Evolutionary conservation across 2,113 vertebrate species (phyloP).

Genomic region (Nibea coibor): DNA sequence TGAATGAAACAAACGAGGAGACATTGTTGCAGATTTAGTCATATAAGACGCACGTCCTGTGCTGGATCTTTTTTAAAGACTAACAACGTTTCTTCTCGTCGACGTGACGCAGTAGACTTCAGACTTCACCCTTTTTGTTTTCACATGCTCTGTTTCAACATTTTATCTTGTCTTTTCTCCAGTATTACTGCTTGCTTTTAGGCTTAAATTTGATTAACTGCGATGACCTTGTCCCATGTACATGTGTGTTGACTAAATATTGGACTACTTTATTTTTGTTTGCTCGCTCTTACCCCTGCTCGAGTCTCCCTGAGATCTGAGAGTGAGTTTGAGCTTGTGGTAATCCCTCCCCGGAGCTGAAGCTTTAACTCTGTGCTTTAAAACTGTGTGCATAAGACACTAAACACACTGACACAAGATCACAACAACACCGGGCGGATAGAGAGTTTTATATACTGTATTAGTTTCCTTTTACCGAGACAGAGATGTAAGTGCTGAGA

Average conservation of each 20-base stretch:
- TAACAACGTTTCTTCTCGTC: neutral
- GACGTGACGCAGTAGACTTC: neutral
- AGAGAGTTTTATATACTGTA: constrained; percentile 38
- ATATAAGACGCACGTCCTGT: neutral
- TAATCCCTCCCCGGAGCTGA: constrained; percentile 62
- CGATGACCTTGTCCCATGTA: constrained; percentile 34
- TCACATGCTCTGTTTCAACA: constrained; percentile 3
- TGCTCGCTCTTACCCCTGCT: constrained; percentile 39
- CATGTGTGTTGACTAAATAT: constrained; percentile 46
- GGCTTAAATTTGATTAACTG: constrained; percentile 37
- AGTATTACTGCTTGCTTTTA: neutral
- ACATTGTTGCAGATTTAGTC: neutral
- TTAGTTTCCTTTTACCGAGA: constrained; percentile 29
- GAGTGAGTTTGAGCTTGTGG: constrained; percentile 43
- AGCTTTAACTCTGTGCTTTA: constrained; percentile 50
- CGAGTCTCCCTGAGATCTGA: constrained; percentile 48
- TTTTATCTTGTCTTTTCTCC: neutral
- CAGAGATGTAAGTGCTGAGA: constrained; percentile 21
- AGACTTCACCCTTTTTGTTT: neutral
- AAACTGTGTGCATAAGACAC: constrained; percentile 34
- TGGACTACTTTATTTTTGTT: constrained; percentile 54
- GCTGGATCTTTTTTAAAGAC: neutral
- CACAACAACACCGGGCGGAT: constrained; percentile 42
- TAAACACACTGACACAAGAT: constrained; percentile 60
- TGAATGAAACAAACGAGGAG: neutral